Percentiles rank a stretch among this genome's conserved stretches.
These are phyloP conservation scores for Pelecanoides urinatrix DNA, from an alignment of 2,113 vertebrate species.

Conservation along the genomic window DNA sequence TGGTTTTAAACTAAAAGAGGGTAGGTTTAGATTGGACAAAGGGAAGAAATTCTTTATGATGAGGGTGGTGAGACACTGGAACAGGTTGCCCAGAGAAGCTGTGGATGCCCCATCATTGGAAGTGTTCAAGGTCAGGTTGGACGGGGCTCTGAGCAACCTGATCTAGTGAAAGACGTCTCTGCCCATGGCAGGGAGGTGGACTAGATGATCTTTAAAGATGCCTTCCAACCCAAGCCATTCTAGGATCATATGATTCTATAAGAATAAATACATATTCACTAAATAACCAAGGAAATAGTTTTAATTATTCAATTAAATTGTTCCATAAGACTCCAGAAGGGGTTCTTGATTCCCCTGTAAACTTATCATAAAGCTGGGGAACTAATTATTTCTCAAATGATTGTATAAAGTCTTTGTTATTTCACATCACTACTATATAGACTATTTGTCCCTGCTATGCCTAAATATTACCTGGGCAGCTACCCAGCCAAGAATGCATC, in stretches of 20 bases:
- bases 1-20: neutral
- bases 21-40: neutral
- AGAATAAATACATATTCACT: neutral
- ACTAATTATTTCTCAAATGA: neutral
- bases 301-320: neutral
- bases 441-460: neutral
- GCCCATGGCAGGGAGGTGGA: neutral
- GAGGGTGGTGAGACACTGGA: neutral
- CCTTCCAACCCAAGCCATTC: neutral
- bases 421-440: neutral
- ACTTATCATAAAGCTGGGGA: neutral
- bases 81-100: accelerated
- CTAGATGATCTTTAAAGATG: neutral
- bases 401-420: neutral
- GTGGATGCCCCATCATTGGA: neutral
- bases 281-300: neutral
- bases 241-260: neutral
- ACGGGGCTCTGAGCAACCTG: neutral
- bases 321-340: neutral
- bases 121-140: neutral
- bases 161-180: neutral
- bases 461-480: neutral
- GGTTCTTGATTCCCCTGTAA: neutral
- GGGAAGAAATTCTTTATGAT: neutral
- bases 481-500: neutral